These are phyloP conservation scores for Lacerta viridis DNA, from an alignment of 2,797 vertebrate genomes.

Conservation along the genomic window DNA sequence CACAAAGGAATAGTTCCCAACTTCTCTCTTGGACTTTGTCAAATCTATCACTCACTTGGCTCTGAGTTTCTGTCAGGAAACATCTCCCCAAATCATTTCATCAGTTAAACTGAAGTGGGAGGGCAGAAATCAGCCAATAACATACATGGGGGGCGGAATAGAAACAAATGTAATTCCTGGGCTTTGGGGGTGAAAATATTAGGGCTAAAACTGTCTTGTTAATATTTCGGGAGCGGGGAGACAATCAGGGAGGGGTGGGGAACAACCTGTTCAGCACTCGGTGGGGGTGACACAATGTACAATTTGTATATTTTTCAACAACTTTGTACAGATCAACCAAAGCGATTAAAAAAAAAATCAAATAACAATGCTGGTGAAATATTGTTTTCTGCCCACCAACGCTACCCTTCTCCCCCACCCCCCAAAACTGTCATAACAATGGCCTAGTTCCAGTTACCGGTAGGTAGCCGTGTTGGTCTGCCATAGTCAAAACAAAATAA, in stretches of 20 bases:
- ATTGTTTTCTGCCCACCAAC: background rate
- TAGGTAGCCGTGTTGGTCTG: too few relatives aligned
- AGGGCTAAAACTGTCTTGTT: background rate
- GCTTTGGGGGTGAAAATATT: background rate
- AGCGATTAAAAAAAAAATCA: slow-evolving; percentile 18
- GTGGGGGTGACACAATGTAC: slow-evolving; percentile 22
- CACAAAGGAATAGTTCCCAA: too few relatives aligned
- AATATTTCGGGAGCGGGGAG: too few relatives aligned
- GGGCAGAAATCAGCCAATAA: too few relatives aligned
- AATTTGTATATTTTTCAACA: slow-evolving; percentile 54
- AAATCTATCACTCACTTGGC: background rate
- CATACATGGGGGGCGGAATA: too few relatives aligned
- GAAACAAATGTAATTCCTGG: background rate
- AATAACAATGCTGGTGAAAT: background rate
- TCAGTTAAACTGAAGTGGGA: background rate
- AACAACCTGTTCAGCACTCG: background rate
- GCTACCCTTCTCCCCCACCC: too few relatives aligned
- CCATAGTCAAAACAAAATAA: too few relatives aligned
- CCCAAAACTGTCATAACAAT: too few relatives aligned
- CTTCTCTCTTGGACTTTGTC: background rate
- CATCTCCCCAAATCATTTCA: background rate
- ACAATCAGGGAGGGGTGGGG: background rate
- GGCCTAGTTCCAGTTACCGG: too few relatives aligned
- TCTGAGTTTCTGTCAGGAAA: background rate
- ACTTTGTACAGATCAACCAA: slow-evolving; percentile 54